Conservation (phyloP, 2,888 invertebrate genomes). For the Pristionchus mayeri region DNA sequence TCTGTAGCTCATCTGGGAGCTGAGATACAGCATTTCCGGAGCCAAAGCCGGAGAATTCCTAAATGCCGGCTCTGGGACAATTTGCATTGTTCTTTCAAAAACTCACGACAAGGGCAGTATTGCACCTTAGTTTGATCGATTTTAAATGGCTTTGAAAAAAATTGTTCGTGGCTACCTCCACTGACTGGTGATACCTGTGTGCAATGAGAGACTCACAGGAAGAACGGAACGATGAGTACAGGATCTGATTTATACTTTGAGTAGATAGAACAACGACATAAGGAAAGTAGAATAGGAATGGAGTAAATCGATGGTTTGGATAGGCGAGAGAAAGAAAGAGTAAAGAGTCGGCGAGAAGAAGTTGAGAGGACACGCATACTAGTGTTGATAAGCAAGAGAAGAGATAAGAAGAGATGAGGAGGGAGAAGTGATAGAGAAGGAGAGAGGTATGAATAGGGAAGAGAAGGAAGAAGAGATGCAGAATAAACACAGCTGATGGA, state of each 20-base stretch:
- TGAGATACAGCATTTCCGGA: too few species aligned
- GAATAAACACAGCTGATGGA: conserved; percentile 47
- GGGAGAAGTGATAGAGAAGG: conserved; percentile 22
- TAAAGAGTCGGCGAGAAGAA: conserved; percentile 5
- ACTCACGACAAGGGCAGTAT: too few species aligned
- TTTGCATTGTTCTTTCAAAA: too few species aligned
- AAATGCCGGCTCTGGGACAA: too few species aligned
- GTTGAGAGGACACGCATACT: conserved; percentile 41
- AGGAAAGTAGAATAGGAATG: neutral
- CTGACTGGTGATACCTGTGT: too few species aligned
- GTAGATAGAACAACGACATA: neutral
- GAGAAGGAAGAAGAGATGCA: conserved; percentile 10
- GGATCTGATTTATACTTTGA: neutral
- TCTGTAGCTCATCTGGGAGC: too few species aligned
- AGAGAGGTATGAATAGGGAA: neutral
- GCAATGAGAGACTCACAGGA: too few species aligned
- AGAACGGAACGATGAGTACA: too few species aligned
- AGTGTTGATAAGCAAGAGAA: conserved; percentile 29
- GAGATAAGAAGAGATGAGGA: conserved; percentile 36
- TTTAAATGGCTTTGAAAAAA: too few species aligned
- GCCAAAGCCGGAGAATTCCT: too few species aligned
- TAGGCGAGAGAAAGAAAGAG: neutral
- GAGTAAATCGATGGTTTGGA: conserved; percentile 25
- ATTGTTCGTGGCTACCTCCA: too few species aligned
- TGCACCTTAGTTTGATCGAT: too few species aligned